phyloP scores from a whole-genome alignment of 2,888 invertebrate genomes.

The Charanyca ferruginea region DNA sequence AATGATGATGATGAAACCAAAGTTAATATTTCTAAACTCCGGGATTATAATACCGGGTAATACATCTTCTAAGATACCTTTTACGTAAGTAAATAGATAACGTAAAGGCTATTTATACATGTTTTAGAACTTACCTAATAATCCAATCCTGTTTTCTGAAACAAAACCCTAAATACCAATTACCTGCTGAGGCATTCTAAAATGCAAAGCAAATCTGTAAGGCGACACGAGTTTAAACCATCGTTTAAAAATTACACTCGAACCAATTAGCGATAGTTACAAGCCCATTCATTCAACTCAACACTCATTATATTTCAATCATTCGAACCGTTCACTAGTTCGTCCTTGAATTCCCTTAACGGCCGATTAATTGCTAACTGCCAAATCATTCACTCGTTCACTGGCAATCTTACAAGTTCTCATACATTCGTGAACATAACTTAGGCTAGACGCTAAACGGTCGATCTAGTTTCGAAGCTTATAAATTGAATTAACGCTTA shows the following conservation, averaged over 20 bases:
- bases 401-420: constrained; percentile 60
- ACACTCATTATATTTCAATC: constrained; percentile 66
- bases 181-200: not conserved
- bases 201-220: constrained; percentile 10
- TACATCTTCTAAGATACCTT: not conserved
- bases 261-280: constrained; percentile 55
- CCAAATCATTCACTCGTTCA: constrained; percentile 64
- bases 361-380: constrained; percentile 61
- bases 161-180: not conserved
- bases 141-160: not conserved
- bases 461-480: constrained; percentile 65
- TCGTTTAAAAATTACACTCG: constrained; percentile 27
- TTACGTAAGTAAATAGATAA: not conserved
- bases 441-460: constrained; percentile 64
- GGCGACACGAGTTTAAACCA: constrained; percentile 7
- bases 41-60: too few species aligned
- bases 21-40: too few species aligned
- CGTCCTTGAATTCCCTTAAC: constrained; percentile 58
- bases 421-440: constrained; percentile 56
- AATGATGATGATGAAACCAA: too few species aligned
- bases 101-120: not conserved
- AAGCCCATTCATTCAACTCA: constrained; percentile 53
- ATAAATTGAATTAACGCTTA: constrained; percentile 73
- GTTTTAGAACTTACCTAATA: not conserved
- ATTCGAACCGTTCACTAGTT: constrained; percentile 59